Conservation (phyloP, 1,140 invertebrate species). For the Zaprionus gabonicus region DNA sequence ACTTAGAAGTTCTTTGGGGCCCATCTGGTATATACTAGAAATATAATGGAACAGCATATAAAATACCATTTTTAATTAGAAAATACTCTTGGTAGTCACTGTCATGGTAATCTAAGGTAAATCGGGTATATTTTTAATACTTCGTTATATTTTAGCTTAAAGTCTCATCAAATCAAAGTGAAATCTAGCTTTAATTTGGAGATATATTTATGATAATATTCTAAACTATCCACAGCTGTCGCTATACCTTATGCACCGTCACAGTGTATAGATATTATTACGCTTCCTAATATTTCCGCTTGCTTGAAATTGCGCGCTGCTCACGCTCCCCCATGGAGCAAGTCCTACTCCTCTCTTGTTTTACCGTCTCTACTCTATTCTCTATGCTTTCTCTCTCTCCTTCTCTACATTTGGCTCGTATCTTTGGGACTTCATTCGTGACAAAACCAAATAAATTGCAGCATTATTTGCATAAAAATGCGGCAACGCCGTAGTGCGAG, state of each 20-base stretch:
- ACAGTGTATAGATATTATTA: conserved; percentile 69
- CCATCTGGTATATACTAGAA: too few relatives aligned
- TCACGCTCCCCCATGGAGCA: conserved; percentile 37
- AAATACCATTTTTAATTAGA: too few relatives aligned
- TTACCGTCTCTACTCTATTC: neutral
- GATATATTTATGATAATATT: too few relatives aligned
- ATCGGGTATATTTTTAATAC: too few relatives aligned
- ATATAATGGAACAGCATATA: too few relatives aligned
- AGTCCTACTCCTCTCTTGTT: neutral
- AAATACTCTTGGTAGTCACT: too few relatives aligned
- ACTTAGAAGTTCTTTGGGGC: too few relatives aligned
- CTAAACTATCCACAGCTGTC: neutral
- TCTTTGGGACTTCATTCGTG: conserved; percentile 59
- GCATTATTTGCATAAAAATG: conserved; percentile 79
- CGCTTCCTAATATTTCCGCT: conserved; percentile 72
- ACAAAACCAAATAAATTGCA: conserved; percentile 80
- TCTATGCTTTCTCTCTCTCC: neutral
- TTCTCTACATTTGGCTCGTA: conserved; percentile 27
- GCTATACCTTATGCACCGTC: neutral
- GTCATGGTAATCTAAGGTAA: too few relatives aligned
- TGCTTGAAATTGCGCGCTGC: conserved; percentile 40
- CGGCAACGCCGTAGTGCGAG: conserved; percentile 61
- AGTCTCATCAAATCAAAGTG: too few relatives aligned
- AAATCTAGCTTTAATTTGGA: too few relatives aligned
- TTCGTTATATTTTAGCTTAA: too few relatives aligned